phyloP scores from a whole-genome alignment of 2,888 invertebrate genomes.

The Luperina testacea region DNA sequence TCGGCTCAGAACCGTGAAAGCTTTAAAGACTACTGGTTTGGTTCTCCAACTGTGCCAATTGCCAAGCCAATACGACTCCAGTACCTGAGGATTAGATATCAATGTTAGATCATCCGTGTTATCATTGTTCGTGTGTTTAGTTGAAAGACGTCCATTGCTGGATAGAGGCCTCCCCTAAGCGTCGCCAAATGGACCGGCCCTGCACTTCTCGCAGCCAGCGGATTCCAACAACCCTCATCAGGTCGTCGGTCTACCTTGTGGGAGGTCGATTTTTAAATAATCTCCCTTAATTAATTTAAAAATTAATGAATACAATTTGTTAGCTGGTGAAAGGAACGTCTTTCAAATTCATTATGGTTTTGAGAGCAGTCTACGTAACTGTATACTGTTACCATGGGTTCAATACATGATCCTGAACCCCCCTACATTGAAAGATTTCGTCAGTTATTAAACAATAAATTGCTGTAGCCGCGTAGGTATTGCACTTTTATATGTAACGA shows the following conservation, averaged over 20 bases:
- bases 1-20: constrained; percentile 71
- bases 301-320: not conserved
- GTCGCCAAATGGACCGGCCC: too few relatives aligned
- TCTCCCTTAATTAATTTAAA: constrained; percentile 2
- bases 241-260: not conserved
- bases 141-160: not conserved
- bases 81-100: constrained; percentile 71
- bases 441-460: too few relatives aligned
- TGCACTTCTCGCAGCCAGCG: too few relatives aligned
- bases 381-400: too few relatives aligned
- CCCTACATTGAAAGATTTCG: too few relatives aligned
- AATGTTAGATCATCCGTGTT: not conserved
- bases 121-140: not conserved
- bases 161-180: not conserved
- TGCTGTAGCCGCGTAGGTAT: too few relatives aligned
- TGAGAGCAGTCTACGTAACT: not conserved
- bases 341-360: too few relatives aligned
- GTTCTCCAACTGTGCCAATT: constrained; percentile 90
- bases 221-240: not conserved
- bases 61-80: constrained; percentile 92
- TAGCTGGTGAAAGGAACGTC: too few relatives aligned
- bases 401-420: too few relatives aligned
- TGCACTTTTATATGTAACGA: too few relatives aligned
- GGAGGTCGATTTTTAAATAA: not conserved
- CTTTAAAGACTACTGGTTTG: constrained; percentile 82